Evolutionary conservation across 2,888 invertebrate genomes (phyloP).

Genomic region (Epinotia demarniana): DNA sequence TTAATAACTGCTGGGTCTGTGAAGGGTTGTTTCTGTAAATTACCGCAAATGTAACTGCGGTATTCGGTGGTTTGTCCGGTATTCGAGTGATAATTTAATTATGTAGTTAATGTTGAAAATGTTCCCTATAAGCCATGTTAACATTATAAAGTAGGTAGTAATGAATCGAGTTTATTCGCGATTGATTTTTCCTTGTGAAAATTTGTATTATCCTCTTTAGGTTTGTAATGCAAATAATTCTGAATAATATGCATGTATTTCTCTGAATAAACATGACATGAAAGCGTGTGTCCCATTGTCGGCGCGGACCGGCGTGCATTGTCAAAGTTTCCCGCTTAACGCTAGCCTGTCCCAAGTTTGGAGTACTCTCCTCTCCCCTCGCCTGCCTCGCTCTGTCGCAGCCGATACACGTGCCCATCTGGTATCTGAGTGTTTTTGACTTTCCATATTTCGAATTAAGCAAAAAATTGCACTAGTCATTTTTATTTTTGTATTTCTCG

Average conservation of each 20-base stretch:
- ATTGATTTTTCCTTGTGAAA: neutral
- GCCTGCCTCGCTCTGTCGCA: conserved; percentile 1
- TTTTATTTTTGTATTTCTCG: neutral
- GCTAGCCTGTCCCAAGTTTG: conserved; percentile 36
- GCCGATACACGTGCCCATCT: conserved; percentile 9
- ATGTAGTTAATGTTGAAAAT: neutral
- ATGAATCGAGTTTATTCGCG: neutral
- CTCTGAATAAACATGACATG: neutral
- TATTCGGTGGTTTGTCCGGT: neutral
- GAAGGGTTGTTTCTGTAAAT: conserved; percentile 26
- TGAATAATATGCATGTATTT: neutral
- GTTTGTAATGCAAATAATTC: neutral
- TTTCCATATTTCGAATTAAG: conserved; percentile 3
- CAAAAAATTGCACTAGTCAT: neutral
- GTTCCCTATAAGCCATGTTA: neutral
- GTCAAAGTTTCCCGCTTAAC: conserved; percentile 44
- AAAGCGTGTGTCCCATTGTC: neutral
- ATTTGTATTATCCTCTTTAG: neutral
- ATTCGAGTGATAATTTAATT: conserved; percentile 4
- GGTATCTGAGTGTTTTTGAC: conserved; percentile 31
- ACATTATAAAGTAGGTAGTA: neutral
- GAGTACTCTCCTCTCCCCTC: neutral
- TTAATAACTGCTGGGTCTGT: conserved; percentile 53
- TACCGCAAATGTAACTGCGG: conserved; percentile 12
- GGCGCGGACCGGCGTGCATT: conserved; percentile 9